A percentile compares a stretch with the other conserved stretches of the same genome.
Evolutionary conservation across 2,113 vertebrate species (phyloP).

Genomic region (Pterocles burchelli): DNA sequence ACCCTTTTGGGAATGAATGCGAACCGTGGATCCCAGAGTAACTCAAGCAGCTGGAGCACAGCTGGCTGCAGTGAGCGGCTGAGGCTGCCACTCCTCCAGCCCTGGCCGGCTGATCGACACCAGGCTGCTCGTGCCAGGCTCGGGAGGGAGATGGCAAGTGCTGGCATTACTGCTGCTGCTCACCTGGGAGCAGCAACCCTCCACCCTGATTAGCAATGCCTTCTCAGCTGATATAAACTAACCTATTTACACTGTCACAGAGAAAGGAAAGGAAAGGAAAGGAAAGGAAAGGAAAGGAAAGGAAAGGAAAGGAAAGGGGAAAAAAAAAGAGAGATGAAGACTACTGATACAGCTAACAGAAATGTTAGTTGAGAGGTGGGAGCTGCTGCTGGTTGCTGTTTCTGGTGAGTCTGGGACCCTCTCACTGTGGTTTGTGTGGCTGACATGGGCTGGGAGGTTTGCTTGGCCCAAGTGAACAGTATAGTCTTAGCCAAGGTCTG

Average conservation of each 20-base stretch:
- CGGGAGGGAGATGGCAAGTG: rapidly evolving
- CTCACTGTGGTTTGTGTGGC: rapidly evolving
- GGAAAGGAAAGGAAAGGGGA: rapidly evolving
- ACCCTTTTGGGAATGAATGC: neutral
- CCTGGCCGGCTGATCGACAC: rapidly evolving
- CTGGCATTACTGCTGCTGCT: neutral
- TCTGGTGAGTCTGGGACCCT: neutral
- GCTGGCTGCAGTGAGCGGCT: neutral
- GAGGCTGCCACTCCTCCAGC: neutral
- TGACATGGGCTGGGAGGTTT: neutral
- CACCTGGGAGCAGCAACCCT: neutral
- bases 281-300: neutral
- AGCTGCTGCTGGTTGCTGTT: neutral
- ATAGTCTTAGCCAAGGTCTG: too few species aligned
- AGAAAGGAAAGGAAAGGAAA: neutral
- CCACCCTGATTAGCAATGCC: neutral
- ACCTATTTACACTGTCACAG: neutral
- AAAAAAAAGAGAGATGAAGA: rapidly evolving
- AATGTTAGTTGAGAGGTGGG: rapidly evolving
- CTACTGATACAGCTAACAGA: rapidly evolving
- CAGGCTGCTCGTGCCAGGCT: neutral
- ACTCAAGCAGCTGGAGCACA: neutral
- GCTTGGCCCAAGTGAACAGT: rapidly evolving
- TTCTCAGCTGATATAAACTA: neutral
- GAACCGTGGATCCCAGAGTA: neutral